phyloP scores from a whole-genome alignment of 2,797 vertebrate species.

The Limnodromus scolopaceus region DNA sequence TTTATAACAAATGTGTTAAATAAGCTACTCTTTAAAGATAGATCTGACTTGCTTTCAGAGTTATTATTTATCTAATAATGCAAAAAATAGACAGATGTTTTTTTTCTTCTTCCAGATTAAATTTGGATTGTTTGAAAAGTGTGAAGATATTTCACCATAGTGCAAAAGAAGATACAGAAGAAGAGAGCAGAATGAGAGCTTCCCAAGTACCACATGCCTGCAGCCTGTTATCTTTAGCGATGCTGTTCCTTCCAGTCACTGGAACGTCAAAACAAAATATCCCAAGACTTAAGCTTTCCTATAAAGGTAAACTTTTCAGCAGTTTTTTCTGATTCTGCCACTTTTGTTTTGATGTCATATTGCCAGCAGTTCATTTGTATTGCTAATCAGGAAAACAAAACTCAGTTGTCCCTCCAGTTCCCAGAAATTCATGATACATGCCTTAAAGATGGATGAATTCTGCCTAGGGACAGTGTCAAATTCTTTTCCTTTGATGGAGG shows the following conservation, averaged over 20 bases:
- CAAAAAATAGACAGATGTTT: background rate
- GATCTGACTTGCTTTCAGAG: background rate
- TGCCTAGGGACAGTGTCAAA: background rate
- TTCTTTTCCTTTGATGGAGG: background rate
- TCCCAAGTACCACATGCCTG: slow-evolving; percentile 67
- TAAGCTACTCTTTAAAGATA: background rate
- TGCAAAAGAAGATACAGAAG: slow-evolving; percentile 58
- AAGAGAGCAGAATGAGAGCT: slow-evolving; percentile 68
- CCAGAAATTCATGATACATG: background rate
- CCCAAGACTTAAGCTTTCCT: slow-evolving; percentile 90
- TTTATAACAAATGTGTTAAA: background rate
- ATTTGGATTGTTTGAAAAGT: slow-evolving; percentile 22
- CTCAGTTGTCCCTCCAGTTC: background rate
- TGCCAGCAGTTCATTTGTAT: slow-evolving; percentile 34
- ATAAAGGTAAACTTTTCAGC: slow-evolving; percentile 89
- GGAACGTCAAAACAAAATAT: slow-evolving; percentile 88
- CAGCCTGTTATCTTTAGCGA: slow-evolving; percentile 77
- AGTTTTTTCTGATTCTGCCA: background rate
- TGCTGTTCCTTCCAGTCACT: slow-evolving; percentile 82
- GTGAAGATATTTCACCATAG: slow-evolving; percentile 9
- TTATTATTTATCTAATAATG: background rate
- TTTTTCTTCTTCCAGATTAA: slow-evolving; percentile 68
- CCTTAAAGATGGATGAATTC: background rate
- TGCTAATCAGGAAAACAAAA: background rate
- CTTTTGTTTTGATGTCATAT: slow-evolving; percentile 22